These are phyloP conservation scores for Pelusios castaneus DNA, from an alignment of 2,113 vertebrate genomes.

Conservation along the genomic window DNA sequence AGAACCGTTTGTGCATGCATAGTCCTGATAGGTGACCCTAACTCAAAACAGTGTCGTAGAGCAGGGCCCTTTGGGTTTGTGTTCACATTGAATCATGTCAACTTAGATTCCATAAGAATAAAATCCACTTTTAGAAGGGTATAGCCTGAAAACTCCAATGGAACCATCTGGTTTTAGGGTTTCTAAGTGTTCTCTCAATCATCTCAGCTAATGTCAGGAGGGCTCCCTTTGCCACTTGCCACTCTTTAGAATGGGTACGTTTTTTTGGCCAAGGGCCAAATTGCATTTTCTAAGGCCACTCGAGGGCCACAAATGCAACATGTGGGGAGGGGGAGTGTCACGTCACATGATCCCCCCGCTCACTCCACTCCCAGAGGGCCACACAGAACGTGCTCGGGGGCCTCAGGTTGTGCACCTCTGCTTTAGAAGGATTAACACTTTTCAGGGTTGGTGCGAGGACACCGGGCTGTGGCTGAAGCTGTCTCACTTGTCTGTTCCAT, in stretches of 20 bases:
- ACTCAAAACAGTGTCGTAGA: background rate
- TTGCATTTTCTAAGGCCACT: too few species aligned
- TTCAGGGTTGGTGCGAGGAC: background rate
- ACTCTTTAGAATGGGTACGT: too few species aligned
- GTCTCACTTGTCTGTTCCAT: rapidly evolving
- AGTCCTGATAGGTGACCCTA: background rate
- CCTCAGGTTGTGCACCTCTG: too few species aligned
- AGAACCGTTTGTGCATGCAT: background rate
- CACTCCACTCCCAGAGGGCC: too few species aligned
- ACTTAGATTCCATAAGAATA: background rate
- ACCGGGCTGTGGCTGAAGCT: background rate
- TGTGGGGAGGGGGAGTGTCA: too few species aligned
- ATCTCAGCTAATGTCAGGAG: background rate
- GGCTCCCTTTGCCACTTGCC: background rate
- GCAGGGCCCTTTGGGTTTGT: background rate
- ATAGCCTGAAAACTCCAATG: background rate
- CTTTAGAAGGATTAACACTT: background rate
- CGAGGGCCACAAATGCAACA: too few species aligned
- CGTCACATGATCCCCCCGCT: too few species aligned
- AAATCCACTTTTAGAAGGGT: background rate
- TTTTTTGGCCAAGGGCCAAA: too few species aligned
- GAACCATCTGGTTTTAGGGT: background rate
- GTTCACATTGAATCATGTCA: background rate
- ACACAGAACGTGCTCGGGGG: too few species aligned
- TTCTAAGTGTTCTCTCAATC: background rate